phyloP scores from a whole-genome alignment of 2,797 vertebrate genomes.

The Chaenodraco wilsoni region DNA sequence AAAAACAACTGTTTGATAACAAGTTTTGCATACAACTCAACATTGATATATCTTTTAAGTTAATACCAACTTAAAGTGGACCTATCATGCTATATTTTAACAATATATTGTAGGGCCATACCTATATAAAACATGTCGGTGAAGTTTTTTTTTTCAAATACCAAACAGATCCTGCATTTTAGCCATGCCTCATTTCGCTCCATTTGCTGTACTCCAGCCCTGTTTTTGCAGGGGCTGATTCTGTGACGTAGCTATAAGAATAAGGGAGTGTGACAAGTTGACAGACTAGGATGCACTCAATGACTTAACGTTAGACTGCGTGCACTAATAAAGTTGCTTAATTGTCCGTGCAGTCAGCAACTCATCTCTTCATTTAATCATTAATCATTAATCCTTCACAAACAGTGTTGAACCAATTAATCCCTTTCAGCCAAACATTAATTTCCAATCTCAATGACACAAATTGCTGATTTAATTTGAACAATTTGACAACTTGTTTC shows the following conservation, averaged over 20 bases:
- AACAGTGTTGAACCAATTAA: conserved; percentile 37
- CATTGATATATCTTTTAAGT: no score
- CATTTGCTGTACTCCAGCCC: no score
- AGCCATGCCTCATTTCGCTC: no score
- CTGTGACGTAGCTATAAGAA: not conserved
- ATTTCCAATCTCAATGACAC: conserved; percentile 52
- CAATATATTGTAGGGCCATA: no score
- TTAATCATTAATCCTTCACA: conserved; percentile 16
- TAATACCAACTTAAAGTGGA: no score
- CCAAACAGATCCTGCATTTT: no score
- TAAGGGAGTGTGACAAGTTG: not conserved
- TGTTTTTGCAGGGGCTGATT: no score
- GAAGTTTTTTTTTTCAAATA: no score
- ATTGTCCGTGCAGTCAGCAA: conserved; percentile 20
- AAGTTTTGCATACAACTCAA: no score
- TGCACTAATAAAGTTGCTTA: conserved; percentile 16
- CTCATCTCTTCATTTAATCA: conserved; percentile 47
- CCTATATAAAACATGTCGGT: no score
- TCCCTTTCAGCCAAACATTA: conserved; percentile 38
- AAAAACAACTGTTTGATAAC: not conserved
- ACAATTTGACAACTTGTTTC: conserved; percentile 42
- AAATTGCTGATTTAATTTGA: conserved; percentile 48
- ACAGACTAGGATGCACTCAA: not conserved
- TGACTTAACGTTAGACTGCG: conserved; percentile 7
- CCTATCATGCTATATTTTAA: no score